Conservation (phyloP, 2,113 vertebrate species). For the Axis porcinus region DNA sequence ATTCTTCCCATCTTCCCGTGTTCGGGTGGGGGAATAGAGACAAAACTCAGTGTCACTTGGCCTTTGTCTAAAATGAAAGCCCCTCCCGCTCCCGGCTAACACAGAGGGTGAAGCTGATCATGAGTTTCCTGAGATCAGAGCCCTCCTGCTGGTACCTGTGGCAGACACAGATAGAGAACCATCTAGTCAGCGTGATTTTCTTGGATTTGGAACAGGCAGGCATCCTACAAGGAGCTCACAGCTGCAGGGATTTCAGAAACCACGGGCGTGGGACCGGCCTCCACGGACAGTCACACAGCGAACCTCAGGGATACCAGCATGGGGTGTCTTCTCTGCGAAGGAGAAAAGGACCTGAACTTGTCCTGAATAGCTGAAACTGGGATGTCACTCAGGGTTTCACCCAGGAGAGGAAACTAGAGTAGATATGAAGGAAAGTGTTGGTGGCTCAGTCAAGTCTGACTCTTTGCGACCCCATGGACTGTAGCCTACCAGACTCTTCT, state of each 20-base stretch:
- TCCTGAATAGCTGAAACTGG: background rate
- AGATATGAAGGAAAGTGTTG: background rate
- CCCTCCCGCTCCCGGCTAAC: background rate
- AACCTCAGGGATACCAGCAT: accelerated
- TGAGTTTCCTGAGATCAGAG: background rate
- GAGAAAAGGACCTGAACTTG: background rate
- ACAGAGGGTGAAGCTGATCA: background rate
- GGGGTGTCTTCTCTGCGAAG: background rate
- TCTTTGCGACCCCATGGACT: background rate
- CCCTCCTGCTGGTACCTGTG: background rate
- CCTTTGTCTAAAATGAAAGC: background rate
- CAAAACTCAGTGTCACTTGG: background rate
- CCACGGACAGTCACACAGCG: background rate
- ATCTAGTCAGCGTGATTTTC: background rate
- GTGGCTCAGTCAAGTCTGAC: background rate
- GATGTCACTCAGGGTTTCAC: background rate
- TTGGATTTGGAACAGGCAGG: background rate
- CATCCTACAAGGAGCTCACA: background rate
- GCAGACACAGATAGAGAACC: background rate
- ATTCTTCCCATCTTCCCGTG: background rate
- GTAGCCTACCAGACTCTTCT: background rate
- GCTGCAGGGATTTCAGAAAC: background rate
- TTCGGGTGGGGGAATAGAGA: background rate
- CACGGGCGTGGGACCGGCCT: background rate
- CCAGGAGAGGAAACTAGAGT: background rate